These are phyloP conservation scores for Cyclargus thomasi DNA, from an alignment of 1,140 invertebrate genomes.

Conservation along the genomic window DNA sequence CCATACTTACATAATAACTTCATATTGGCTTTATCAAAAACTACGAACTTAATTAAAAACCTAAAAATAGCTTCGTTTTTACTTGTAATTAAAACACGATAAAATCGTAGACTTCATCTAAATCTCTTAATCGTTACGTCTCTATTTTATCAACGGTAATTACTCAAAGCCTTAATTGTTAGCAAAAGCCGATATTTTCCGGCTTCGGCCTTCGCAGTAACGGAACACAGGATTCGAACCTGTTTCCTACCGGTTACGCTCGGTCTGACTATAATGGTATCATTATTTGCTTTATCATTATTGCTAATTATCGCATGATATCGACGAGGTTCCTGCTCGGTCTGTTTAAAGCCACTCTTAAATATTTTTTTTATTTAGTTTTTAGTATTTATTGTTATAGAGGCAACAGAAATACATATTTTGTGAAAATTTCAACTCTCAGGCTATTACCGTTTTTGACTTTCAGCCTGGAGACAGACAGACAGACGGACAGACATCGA, in stretches of 20 bases:
- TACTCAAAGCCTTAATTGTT: slow-evolving; percentile 6
- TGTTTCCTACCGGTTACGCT: slow-evolving; percentile 7
- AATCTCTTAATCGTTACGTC: background rate
- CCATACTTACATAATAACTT: too few relatives aligned
- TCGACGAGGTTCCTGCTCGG: too few relatives aligned
- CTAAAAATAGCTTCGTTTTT: background rate
- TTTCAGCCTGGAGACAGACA: too few relatives aligned
- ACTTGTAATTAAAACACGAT: background rate
- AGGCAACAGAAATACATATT: too few relatives aligned
- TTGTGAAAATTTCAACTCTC: too few relatives aligned
- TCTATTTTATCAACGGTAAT: background rate
- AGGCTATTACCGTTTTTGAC: too few relatives aligned
- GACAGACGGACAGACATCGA: too few relatives aligned
- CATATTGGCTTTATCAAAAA: too few relatives aligned
- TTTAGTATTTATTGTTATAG: too few relatives aligned
- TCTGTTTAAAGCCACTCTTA: too few relatives aligned
- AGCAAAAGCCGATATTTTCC: background rate
- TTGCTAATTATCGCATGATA: background rate
- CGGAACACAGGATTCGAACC: background rate
- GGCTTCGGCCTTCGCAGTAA: background rate
- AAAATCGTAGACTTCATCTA: background rate
- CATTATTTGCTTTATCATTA: background rate
- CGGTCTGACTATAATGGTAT: slow-evolving; percentile 2
- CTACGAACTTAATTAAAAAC: too few relatives aligned
- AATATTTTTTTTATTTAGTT: too few relatives aligned